Conservation (phyloP, 2,113 vertebrate genomes). For the Ailuropoda melanoleuca region DNA sequence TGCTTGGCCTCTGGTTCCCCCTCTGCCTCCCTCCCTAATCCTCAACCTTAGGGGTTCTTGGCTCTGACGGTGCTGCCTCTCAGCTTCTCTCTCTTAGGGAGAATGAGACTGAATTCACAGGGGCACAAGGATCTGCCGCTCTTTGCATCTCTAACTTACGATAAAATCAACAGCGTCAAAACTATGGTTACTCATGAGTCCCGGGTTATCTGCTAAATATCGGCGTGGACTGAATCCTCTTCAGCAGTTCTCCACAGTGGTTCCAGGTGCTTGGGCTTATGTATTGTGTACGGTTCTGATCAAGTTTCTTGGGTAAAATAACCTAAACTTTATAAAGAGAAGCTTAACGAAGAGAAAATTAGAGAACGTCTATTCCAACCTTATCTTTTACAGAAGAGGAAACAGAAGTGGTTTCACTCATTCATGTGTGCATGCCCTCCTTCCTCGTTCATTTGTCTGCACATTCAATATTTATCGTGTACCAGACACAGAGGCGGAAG, state of each 20-base stretch:
- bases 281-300: not conserved
- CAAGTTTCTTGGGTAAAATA: slow-evolving; percentile 35
- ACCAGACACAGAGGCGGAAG: not conserved
- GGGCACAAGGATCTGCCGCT: not conserved
- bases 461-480: not conserved
- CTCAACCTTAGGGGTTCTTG: not conserved
- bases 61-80: not conserved
- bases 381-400: not conserved
- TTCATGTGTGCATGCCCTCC: not conserved
- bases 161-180: not conserved
- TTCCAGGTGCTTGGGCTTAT: not conserved
- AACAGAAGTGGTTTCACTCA: not conserved
- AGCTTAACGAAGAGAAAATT: not conserved
- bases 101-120: not conserved
- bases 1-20: not conserved
- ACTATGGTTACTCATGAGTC: not conserved
- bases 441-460: not conserved
- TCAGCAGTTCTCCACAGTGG: not conserved
- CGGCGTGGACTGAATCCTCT: not conserved
- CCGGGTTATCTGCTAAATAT: not conserved
- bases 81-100: not conserved
- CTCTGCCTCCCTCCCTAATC: not conserved
- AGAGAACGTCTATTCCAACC: not conserved
- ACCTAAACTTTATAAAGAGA: slow-evolving; percentile 7
- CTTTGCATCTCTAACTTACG: not conserved